These are phyloP conservation scores for Nothobranchius kuhntae DNA, from an alignment of 2,113 vertebrate species.

Conservation along the genomic window DNA sequence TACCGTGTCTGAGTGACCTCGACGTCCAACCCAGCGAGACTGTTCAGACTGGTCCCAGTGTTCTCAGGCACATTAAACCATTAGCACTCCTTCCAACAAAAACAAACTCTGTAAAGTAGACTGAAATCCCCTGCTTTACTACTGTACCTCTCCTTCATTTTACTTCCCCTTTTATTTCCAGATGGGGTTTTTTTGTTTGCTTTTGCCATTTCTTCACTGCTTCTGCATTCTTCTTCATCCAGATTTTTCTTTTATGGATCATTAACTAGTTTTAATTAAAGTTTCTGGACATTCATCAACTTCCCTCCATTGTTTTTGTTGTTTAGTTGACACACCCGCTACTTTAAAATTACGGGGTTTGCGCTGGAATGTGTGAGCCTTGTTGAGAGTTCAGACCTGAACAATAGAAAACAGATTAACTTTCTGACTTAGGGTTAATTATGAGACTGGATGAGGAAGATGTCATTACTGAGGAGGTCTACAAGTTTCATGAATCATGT, in stretches of 20 bases:
- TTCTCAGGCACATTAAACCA: conserved; percentile 61
- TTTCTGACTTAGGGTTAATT: not conserved
- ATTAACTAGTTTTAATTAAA: not conserved
- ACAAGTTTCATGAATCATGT: not conserved
- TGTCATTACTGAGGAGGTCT: not conserved
- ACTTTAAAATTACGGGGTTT: not conserved
- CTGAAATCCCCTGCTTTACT: conserved; percentile 22
- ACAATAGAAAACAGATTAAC: not conserved
- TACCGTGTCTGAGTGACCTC: conserved; percentile 39
- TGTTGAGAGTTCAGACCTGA: not conserved
- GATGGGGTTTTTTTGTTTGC: conserved; percentile 18
- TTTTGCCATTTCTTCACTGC: conserved; percentile 20
- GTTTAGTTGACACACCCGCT: not conserved
- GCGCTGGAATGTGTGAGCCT: too few species aligned
- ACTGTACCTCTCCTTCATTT: conserved; percentile 1
- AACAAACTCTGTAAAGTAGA: conserved; percentile 49
- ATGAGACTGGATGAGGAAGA: not conserved
- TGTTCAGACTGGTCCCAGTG: conserved; percentile 49
- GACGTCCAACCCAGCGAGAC: conserved; percentile 25
- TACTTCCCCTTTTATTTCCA: not conserved
- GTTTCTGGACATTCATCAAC: not conserved
- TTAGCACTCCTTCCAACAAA: conserved; percentile 56
- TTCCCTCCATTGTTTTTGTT: not conserved
- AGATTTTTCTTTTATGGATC: not conserved
- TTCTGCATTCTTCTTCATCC: conserved; percentile 2